Percentiles rank a stretch among this genome's conserved stretches.
phyloP scores from a whole-genome alignment of 2,888 invertebrate genomes.

The Diarsia rubi region DNA sequence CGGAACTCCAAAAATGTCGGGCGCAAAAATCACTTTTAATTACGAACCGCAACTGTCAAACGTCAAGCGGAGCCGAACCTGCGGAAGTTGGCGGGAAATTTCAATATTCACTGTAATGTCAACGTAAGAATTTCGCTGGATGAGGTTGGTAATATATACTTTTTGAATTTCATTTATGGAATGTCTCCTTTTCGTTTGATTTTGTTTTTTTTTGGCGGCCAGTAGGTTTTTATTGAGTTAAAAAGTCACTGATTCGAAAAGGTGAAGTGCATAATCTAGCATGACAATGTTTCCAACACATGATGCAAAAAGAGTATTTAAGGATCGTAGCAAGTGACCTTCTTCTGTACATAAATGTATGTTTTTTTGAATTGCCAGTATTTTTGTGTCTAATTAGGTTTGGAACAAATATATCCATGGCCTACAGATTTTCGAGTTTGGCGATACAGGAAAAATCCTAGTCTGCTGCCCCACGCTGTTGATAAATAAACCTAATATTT shows the following conservation, averaged over 20 bases:
- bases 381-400: background rate
- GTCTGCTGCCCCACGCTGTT: background rate
- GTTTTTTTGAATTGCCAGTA: background rate
- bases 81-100: conserved; percentile 68
- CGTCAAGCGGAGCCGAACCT: conserved; percentile 55
- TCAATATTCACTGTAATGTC: conserved; percentile 23
- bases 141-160: background rate
- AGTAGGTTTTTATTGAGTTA: background rate
- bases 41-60: conserved; percentile 73
- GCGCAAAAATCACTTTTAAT: conserved; percentile 74
- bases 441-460: too few relatives aligned
- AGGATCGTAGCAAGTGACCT: background rate
- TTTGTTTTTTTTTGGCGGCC: background rate
- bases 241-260: too few relatives aligned
- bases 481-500: background rate
- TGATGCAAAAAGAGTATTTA: background rate
- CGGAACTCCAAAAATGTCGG: conserved; percentile 60
- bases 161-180: conserved; percentile 22
- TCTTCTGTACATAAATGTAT: background rate
- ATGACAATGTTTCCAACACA: too few relatives aligned
- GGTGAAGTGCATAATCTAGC: background rate
- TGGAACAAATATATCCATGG: too few relatives aligned
- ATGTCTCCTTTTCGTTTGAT: background rate
- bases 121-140: conserved; percentile 20
- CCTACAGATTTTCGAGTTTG: too few relatives aligned